Evolutionary conservation across 2,888 invertebrate species (phyloP).

Genomic region (Drosophila atripex): DNA sequence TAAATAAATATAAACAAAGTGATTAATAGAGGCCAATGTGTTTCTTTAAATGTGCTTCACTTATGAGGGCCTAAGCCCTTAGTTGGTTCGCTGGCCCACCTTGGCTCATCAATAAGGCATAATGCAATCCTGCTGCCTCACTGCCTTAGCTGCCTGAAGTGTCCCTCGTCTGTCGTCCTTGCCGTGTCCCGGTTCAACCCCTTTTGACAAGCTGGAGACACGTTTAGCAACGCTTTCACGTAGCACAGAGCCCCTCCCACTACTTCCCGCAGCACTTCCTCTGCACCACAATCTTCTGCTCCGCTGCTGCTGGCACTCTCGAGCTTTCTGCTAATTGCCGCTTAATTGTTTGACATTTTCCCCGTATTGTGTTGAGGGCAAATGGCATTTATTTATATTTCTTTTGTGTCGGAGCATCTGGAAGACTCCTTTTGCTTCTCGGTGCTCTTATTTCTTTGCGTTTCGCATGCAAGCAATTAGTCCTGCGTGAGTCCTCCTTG

Average conservation of each 20-base stretch:
- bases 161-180: slow-evolving; percentile 18
- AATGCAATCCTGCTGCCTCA: slow-evolving; percentile 33
- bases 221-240: slow-evolving; percentile 71
- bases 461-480: slow-evolving; percentile 40
- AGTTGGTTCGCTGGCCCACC: slow-evolving; percentile 3
- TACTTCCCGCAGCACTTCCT: slow-evolving; percentile 7
- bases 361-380: slow-evolving; percentile 31
- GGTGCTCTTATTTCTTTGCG: slow-evolving; percentile 12
- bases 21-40: too few species aligned
- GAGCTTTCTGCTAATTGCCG: slow-evolving; percentile 74
- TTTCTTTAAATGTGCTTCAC: not conserved
- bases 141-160: slow-evolving; percentile 27
- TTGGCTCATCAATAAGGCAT: slow-evolving; percentile 48
- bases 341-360: slow-evolving; percentile 76
- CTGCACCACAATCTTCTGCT: slow-evolving; percentile 9
- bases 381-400: slow-evolving; percentile 49
- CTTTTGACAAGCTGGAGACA: slow-evolving; percentile 64
- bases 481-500: slow-evolving; percentile 44
- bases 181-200: slow-evolving; percentile 21
- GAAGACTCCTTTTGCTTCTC: slow-evolving; percentile 15
- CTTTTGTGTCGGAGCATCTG: slow-evolving; percentile 34
- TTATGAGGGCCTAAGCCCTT: slow-evolving; percentile 11
- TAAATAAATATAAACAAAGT: not conserved
- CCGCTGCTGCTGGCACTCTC: slow-evolving; percentile 21
- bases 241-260: slow-evolving; percentile 24